phyloP scores from a whole-genome alignment of 2,113 vertebrate genomes.

The Carlito syrichta region DNA sequence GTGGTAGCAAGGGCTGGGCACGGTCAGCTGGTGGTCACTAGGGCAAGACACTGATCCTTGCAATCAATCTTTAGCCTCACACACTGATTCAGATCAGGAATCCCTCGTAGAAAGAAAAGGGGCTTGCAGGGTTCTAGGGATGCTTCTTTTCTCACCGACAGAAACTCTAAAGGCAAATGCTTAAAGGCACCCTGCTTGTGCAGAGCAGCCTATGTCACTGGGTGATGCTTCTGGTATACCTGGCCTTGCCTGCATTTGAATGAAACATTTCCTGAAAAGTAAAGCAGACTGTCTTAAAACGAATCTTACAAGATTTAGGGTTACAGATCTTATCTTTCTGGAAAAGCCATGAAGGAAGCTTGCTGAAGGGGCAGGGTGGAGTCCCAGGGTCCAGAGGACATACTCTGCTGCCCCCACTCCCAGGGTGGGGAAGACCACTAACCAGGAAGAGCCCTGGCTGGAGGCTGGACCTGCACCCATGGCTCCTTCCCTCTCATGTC shows the following conservation, averaged over 20 bases:
- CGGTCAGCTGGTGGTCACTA: no score
- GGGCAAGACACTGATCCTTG: not conserved
- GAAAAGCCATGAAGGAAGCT: not conserved
- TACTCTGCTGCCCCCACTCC: no score
- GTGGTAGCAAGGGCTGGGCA: no score
- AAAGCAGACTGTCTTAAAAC: not conserved
- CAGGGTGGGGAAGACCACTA: not conserved
- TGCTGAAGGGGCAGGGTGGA: not conserved
- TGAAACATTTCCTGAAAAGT: not conserved
- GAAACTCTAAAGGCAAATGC: not conserved
- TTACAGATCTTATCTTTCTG: not conserved
- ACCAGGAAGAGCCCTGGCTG: not conserved
- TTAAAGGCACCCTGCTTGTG: not conserved
- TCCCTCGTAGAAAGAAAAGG: not conserved
- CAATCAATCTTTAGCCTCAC: not conserved
- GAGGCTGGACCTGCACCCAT: not conserved
- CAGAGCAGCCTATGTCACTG: not conserved
- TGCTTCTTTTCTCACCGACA: not conserved
- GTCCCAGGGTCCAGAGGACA: not conserved
- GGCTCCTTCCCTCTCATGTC: rapidly evolving
- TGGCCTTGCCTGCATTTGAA: not conserved
- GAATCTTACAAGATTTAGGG: not conserved
- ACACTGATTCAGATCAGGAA: not conserved
- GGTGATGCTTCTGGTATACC: not conserved
- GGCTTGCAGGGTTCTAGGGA: not conserved